Evolutionary conservation across 2,888 invertebrate genomes (phyloP).

Genomic region (Bombylius major): DNA sequence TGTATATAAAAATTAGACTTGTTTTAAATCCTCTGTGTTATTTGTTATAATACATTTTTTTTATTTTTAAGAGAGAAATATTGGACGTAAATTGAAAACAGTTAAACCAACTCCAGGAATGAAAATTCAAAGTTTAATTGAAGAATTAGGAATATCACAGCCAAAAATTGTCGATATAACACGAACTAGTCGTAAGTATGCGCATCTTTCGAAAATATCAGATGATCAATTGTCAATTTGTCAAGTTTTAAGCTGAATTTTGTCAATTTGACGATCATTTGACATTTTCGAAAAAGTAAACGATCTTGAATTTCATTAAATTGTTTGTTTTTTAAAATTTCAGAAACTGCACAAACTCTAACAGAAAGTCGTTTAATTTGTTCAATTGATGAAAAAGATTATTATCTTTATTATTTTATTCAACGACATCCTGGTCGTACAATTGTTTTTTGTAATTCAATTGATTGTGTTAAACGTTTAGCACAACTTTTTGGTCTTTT

Average conservation of each 20-base stretch:
- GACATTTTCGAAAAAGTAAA: too few species aligned
- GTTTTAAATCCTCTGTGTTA: neutral
- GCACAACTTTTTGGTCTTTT: slow-evolving; percentile 55
- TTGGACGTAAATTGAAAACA: slow-evolving; percentile 35
- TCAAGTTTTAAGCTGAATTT: too few species aligned
- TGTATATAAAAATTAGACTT: neutral
- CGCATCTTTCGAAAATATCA: too few species aligned
- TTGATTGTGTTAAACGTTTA: slow-evolving; percentile 79
- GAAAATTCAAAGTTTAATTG: slow-evolving; percentile 63
- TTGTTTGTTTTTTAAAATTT: neutral
- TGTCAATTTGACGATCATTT: too few species aligned
- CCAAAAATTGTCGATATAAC: slow-evolving; percentile 92
- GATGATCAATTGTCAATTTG: neutral
- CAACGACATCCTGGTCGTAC: slow-evolving; percentile 78
- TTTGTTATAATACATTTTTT: neutral
- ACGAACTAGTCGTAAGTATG: slow-evolving; percentile 46
- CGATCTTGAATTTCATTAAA: neutral
- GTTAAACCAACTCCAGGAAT: slow-evolving; percentile 57
- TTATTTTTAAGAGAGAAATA: slow-evolving; percentile 24
- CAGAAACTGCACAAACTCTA: slow-evolving; percentile 69
- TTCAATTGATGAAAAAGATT: slow-evolving; percentile 72
- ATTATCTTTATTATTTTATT: slow-evolving; percentile 81
- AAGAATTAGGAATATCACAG: slow-evolving; percentile 71
- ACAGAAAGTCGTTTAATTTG: slow-evolving; percentile 77
- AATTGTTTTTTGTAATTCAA: slow-evolving; percentile 87